These are phyloP conservation scores for Cenopis cana DNA, from an alignment of 2,888 invertebrate genomes.

Conservation along the genomic window DNA sequence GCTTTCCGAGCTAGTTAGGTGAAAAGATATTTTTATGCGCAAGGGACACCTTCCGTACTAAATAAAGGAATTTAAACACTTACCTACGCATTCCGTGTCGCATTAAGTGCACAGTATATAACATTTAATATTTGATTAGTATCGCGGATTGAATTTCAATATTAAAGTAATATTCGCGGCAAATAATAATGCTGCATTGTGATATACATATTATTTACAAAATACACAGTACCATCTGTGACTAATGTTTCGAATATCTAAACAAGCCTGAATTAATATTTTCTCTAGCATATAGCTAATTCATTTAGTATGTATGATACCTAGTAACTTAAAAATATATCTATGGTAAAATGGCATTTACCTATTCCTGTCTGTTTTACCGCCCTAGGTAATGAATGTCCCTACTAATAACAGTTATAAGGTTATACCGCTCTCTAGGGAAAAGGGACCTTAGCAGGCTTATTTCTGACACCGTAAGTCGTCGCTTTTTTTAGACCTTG, in stretches of 20 bases:
- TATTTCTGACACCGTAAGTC: no score
- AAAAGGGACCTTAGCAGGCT: no score
- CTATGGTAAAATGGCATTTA: no score
- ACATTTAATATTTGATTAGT: neutral
- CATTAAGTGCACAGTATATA: neutral
- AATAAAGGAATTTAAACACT: neutral
- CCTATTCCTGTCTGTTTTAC: no score
- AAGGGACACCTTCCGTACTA: neutral
- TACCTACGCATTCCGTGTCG: neutral
- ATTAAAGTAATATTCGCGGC: neutral
- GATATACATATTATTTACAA: neutral
- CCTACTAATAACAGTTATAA: no score
- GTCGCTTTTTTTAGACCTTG: no score
- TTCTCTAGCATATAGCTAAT: neutral
- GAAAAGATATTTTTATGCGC: neutral
- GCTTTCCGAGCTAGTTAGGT: no score
- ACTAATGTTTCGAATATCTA: neutral
- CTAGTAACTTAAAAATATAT: no score
- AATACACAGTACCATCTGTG: no score
- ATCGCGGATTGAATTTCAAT: neutral
- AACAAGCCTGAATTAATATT: neutral
- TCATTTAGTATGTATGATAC: neutral
- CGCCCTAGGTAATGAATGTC: no score
- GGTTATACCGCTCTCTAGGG: no score
- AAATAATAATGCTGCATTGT: neutral